These are phyloP conservation scores for Callospermophilus lateralis DNA, from an alignment of 2,113 vertebrate genomes.

Conservation along the genomic window DNA sequence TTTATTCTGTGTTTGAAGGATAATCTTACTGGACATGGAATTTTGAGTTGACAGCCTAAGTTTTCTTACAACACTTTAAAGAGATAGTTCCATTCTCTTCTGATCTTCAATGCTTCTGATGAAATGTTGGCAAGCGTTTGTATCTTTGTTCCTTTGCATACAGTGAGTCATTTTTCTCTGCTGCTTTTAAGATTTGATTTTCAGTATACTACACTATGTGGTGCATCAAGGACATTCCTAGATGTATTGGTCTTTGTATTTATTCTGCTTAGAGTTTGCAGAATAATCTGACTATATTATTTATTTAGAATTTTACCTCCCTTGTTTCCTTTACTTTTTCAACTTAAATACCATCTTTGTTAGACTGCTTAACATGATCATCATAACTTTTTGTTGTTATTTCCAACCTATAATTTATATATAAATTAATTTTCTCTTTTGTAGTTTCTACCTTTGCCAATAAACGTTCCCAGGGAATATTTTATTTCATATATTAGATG, in stretches of 20 bases:
- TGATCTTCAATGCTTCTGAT: constrained; percentile 18
- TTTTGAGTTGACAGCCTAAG: not conserved
- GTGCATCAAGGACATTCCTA: not conserved
- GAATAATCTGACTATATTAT: not conserved
- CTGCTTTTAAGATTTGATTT: constrained; percentile 52
- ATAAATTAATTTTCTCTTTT: not conserved
- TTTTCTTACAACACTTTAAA: constrained; percentile 43
- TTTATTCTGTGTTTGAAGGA: constrained; percentile 5
- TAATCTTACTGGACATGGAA: constrained; percentile 43
- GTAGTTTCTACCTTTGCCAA: not conserved
- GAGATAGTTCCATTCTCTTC: constrained; percentile 30
- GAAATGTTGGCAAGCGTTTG: not conserved
- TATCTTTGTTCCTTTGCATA: constrained; percentile 38
- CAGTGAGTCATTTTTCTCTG: not conserved
- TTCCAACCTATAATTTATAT: not conserved
- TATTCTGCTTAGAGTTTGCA: constrained; percentile 15
- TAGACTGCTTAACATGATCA: not conserved
- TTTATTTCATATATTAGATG: not conserved
- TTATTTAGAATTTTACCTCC: constrained; percentile 35
- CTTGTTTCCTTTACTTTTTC: not conserved
- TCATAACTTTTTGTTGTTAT: not conserved
- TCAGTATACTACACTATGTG: not conserved
- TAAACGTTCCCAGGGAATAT: not conserved
- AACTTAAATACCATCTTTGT: not conserved
- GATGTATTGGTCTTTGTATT: not conserved